Evolutionary conservation across 1,140 invertebrate species (phyloP), one percentile per base, ranked within the genome.

Genomic region (Augochlora pura): DNA sequence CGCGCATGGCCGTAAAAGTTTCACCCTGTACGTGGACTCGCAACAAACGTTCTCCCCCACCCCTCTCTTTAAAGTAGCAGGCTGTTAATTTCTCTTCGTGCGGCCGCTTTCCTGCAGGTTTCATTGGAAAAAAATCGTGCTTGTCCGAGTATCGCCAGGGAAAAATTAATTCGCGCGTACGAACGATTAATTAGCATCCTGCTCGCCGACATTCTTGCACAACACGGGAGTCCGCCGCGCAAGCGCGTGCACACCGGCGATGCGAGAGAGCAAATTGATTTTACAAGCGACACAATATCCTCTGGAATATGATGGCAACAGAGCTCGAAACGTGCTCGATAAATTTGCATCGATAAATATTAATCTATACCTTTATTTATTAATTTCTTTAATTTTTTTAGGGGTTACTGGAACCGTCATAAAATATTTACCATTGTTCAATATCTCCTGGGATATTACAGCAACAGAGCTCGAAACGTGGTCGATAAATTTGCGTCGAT

Each of bases 111-210:
- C 66, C n/a, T 57, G 32, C 70, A 39, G 67, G 57, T 62, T 84
- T 73, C 76, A 85, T 85, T 85, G n/a, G n/a, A n/a, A n/a, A 85
- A 84, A 85, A 85, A 85, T 85, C 69, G 77, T 76, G 64, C 80
- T 73, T 68, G 68, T 57, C 69, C 65, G 57, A 80, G 65, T 81
- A 84, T 62, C 72, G 66, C n/a, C n/a, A 42, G 68, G 64, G 72
- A 71, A 79, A 63, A 84, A 85, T 84, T 84, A 85, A 81, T 85
- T 84, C 77, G 54, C 49, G 49, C 54, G 64, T 79, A 69, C n/a
- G 25, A 59, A 68, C 59, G 72, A 85, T 85, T 85, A 84, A 85
- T 85, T 85, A 76, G 42, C 60, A 52, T 70, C 46, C 77, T 63
- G 69, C 65, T 71, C 39, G 63, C 63, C 42, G 42, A 54, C 73